These are phyloP conservation scores for Cotesia vestalis DNA, from an alignment of 1,140 invertebrate species.

Conservation along the genomic window DNA sequence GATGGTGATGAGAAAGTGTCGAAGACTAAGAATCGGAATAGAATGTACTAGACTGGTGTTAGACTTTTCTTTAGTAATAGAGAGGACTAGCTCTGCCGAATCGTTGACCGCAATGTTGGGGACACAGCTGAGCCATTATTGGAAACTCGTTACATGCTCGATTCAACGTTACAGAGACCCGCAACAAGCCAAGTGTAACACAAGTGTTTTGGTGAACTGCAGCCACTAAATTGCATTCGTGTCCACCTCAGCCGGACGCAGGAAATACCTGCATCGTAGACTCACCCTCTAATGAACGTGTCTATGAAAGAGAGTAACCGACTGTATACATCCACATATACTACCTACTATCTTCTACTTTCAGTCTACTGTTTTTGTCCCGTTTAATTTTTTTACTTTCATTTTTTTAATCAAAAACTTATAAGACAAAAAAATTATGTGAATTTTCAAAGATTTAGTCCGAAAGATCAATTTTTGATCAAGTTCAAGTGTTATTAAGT, in stretches of 20 bases:
- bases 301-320: not conserved
- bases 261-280: constrained; percentile 2
- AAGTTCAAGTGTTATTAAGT: no score
- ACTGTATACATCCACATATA: no score
- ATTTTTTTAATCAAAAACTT: no score
- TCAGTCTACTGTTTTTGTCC: not conserved
- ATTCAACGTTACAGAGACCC: constrained; percentile 43
- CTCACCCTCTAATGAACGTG: not conserved
- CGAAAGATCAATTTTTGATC: no score
- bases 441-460: no score
- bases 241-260: constrained; percentile 12
- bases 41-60: no score
- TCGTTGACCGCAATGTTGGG: constrained; percentile 48
- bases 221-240: constrained; percentile 34
- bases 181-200: constrained; percentile 28
- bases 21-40: no score
- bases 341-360: not conserved
- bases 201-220: constrained; percentile 37
- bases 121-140: constrained; percentile 65
- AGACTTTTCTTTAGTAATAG: constrained; percentile 23
- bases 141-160: constrained; percentile 65
- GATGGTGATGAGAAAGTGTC: no score
- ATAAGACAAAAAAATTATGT: no score
- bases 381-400: no score
- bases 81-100: constrained; percentile 34